Base-by-base conservation (phyloP, 2,113 vertebrate genomes). In the Erythrocercus mccallii region DNA sequence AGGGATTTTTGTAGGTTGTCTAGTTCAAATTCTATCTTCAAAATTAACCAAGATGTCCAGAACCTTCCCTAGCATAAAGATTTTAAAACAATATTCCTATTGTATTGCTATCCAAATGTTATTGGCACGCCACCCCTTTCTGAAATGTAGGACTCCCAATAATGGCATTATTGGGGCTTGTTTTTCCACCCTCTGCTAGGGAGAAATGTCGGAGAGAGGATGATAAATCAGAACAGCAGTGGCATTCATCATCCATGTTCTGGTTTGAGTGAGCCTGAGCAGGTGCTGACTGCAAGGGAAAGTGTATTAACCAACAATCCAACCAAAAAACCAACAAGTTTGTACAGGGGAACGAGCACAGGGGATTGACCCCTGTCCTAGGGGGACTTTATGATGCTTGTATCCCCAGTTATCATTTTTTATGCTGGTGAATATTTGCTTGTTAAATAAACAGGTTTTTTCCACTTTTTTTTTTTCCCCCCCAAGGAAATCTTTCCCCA, bases 371-470 rank as follows among this genome's bases (percentile, higher is more conserved):
- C n/a, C 13, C 42, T 25, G 21, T 24, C 27, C 56, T 14, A 2
- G 33, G 56, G 12, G 31, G n/a, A 60, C 21, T 60, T 76, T 9
- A 24, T 37, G 21, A 5, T 38, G 7, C 7, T 38, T 48, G 5
- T 19, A 12, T 25, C n/a, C 44, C 28, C 21, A 48, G 0, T 5
- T 3, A 1, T 9, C 56, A 7, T 42, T 40, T 45, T 64, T n/a
- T 28, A 22, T 42, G 31, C 47, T 14, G 28, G 47, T 42, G 47
- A 4, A 64, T 53, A 22, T n/a, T 51, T n/a, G 4, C 8, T n/a
- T 22, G 37, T 51, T 51, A 14, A 78, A n/a, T 14, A 42, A n/a
- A 42, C 5, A 28, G 10, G 10, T 8, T 53, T 78, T 50, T 64
- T 17, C 37, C 24, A 18, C 31, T 28, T 78, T 28, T 51, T 42